Evolutionary conservation across 64 coral and sea anemone genomes (phyloP), one percentile per base, ranked within the genome.

Genomic region (Dendrophyllia cribrosa): DNA sequence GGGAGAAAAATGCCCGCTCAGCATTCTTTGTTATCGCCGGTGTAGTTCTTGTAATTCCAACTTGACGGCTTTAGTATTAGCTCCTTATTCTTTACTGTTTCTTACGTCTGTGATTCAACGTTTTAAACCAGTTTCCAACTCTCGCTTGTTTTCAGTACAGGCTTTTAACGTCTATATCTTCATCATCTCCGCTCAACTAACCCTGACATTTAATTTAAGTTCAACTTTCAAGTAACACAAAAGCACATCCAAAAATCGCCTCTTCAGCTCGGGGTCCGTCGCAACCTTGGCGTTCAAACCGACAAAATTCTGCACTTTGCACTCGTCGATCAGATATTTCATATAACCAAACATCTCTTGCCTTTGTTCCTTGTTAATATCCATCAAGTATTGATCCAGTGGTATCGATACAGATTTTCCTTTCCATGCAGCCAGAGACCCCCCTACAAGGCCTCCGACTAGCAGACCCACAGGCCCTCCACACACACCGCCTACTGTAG

Each of bases 191-290:
- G 7, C 62, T 89, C 22, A 20, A 34, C 45, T 79, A 61, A 44
- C 88, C 34, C 23, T 49, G 6, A 88, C 70, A 51, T 58, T 89
- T 6, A 89, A 43, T 0, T 15, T 62, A 1, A 89, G 73, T 78
- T 97, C 95, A 9, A 83, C 90, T 76, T 91, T 91, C 74, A 97
- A 75, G 46, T 94, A 97, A 77, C 95, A 97, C 59, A 97, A 70
- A 10, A 97, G 74, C 47, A 97, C 95, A 73, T 97, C 95, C 61
- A 91, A 59, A 77, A 94, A 91, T 22, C 95, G 74, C 11, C 92
- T 94, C 44, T 86, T 89, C 26, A 97, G 64, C 1, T 66, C 77
- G 22, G 86, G 52, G 51, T 97, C 92, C 9, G 92, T 91, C 10
- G 95, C 95, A 19, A 97, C 82, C 48, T 91, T 94, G 5, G 95